These are phyloP conservation scores for Boloria selene DNA, from an alignment of 2,888 invertebrate species.

Conservation along the genomic window DNA sequence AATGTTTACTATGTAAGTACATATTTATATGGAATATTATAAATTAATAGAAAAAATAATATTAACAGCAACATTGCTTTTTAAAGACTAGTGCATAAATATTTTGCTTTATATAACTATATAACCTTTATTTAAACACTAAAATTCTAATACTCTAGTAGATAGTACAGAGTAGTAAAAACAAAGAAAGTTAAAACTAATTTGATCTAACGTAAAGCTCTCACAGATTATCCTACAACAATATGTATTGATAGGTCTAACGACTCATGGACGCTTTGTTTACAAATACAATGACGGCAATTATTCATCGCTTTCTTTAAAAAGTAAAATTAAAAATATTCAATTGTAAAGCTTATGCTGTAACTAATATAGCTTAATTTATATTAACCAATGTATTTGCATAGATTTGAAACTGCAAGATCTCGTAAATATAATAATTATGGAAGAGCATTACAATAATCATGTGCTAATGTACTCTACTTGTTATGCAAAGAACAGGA, in stretches of 20 bases:
- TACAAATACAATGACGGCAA: constrained; percentile 16
- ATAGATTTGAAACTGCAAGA: background rate
- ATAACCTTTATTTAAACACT: too few relatives aligned
- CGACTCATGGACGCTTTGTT: constrained; percentile 13
- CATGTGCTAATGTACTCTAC: too few relatives aligned
- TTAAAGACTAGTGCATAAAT: too few relatives aligned
- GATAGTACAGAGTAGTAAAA: background rate
- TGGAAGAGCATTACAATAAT: too few relatives aligned
- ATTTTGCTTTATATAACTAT: too few relatives aligned
- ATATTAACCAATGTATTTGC: background rate
- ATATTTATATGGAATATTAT: too few relatives aligned
- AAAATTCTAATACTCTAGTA: too few relatives aligned
- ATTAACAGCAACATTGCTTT: too few relatives aligned
- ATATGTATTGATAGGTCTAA: constrained; percentile 15
- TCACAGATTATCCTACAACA: constrained; percentile 8
- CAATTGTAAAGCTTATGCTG: background rate
- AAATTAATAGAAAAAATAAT: too few relatives aligned
- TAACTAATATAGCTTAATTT: background rate
- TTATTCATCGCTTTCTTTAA: constrained; percentile 20
- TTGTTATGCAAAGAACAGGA: too few relatives aligned
- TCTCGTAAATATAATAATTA: too few relatives aligned
- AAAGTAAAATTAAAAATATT: background rate
- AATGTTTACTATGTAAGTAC: too few relatives aligned
- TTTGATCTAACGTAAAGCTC: constrained; percentile 2
- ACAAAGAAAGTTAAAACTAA: background rate